Base-by-base conservation (phyloP, 2,113 vertebrate genomes). In the Rhinoderma darwinii region DNA sequence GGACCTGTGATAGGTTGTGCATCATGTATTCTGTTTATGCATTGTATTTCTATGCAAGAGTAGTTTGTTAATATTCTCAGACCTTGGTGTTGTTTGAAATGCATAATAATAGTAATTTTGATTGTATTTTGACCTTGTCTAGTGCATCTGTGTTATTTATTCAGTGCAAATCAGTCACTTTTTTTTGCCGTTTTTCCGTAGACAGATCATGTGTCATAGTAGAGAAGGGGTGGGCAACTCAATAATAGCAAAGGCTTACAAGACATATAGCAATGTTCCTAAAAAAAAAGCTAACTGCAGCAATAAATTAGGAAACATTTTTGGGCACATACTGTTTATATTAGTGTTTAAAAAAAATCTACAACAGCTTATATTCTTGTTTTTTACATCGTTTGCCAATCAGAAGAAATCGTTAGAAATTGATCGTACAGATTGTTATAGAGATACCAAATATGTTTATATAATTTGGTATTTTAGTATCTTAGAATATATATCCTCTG, bases 121-220 rank as follows among this genome's bases (percentile, higher is more conserved):
- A 82, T 66, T 66, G 35, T 47, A 32, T 61, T 82, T 68, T 82
- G 59, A 82, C 80, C 80, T 82, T 82, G 80, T 82, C 39, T 56
- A 3, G 51, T 25, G 50, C 18, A 59, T 80, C 47, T 56, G 76
- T 80, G 77, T 25, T 44, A 32, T 59, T 59, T 56, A 39, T 80
- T 51, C 51, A 56, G 22, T 22, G 41, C 39, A 75, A 10, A 75
- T 17, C 12, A 75, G 1, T 44, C 8, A 39, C 68, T 72, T 41
- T 10, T 72, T 22, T n/a, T 72, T 5, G 2, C 30, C 6, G 63
- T 4, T 18, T 32, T 63, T 30, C 63, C 11, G 56, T 61, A 61
- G 10, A 27, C 25, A n/a, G 25, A n/a, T 61, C 11, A 10, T 61
- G 22, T 61, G 56, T 25, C 27, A 14, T 25, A 32, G 63, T 32